phyloP scores from a whole-genome alignment of 2,888 invertebrate species.

The Standfussiana lucernea region DNA sequence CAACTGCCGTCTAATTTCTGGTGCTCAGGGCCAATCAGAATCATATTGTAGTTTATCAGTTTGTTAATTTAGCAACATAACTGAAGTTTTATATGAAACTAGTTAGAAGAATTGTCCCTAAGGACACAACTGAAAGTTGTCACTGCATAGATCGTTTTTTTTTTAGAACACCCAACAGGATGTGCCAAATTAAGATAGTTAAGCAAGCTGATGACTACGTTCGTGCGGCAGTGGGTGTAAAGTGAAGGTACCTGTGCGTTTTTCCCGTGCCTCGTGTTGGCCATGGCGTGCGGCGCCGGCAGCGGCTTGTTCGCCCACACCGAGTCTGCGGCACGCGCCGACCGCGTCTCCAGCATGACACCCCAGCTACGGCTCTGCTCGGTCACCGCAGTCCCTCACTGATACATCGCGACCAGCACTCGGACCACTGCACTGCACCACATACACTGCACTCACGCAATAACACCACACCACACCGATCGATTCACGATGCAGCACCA shows the following conservation, averaged over 20 bases:
- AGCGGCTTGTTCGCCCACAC: constrained; percentile 92
- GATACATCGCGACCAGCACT: constrained; percentile 79
- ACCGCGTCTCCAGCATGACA: constrained; percentile 94
- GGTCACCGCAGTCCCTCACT: constrained; percentile 80
- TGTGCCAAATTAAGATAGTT: constrained; percentile 55
- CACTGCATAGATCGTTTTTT: constrained; percentile 16
- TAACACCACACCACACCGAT: constrained; percentile 64
- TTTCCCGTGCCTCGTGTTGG: constrained; percentile 92
- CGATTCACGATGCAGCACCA: constrained; percentile 73
- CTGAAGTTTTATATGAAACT: constrained; percentile 25
- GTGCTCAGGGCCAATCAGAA: constrained; percentile 43
- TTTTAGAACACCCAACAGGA: constrained; percentile 55
- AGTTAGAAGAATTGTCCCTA: constrained; percentile 17
- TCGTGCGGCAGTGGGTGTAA: constrained; percentile 54
- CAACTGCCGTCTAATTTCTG: constrained; percentile 26
- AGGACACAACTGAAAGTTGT: constrained; percentile 11
- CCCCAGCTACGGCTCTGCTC: constrained; percentile 78
- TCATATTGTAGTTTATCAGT: constrained; percentile 23
- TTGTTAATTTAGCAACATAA: constrained; percentile 9
- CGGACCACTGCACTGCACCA: constrained; percentile 78
- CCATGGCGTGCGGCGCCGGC: constrained; percentile 91
- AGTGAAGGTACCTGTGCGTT: constrained; percentile 89
- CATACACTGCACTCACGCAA: constrained; percentile 66
- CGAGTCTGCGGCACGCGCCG: constrained; percentile 93
- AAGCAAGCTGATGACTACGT: constrained; percentile 44